Base-by-base conservation (phyloP, 2,113 vertebrate genomes). In the Microtus richardsoni region DNA sequence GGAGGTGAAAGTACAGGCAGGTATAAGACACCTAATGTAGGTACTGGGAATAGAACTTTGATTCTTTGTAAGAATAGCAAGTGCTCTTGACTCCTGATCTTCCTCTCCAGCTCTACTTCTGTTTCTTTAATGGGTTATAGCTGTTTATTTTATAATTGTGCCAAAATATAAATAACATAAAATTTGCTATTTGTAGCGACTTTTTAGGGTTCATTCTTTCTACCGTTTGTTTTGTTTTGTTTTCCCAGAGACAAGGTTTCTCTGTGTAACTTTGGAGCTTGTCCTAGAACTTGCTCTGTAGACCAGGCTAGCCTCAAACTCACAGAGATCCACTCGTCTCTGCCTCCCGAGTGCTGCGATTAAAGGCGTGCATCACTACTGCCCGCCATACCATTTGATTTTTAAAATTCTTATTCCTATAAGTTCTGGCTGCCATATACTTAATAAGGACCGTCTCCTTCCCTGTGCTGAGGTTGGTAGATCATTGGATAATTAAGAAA, bases 401-500 rank as follows among this genome's bases (percentile, higher is more conserved):
- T 97, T 68, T 92, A 84, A 28, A 92, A 90, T 44, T 93, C 41
- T 93, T 41, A 66, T 91, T 94, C 13, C 22, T 71, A 30, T n/a
- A 75, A 86, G 9, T 77, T 95, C 28, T 87, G n/a, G 22, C 93
- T 73, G 93, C 41, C 33, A 94, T 26, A 49, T 93, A 54, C 22
- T 62, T 88, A 77, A 24, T 75, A n/a, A 16, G 47, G 4, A 71
- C 88, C 64, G 82, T 44, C 26, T 52, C 10, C 93, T 90, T 12
- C 66, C 91, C 70, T 92, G 24, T 60, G 60, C 60, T 78, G 9
- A 90, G 47, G 36, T 80, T 92, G 64, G 39, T 70, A 87, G 91
- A 82, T 89, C 41, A 93, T 19, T 83, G n/a, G 93, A 47, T 93
- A 88, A 85, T 94, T 89, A 80, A 54, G 62, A 80, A 93, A 80